Evolutionary conservation across 2,113 vertebrate species (phyloP).

Genomic region (Typhlomys cinereus): DNA sequence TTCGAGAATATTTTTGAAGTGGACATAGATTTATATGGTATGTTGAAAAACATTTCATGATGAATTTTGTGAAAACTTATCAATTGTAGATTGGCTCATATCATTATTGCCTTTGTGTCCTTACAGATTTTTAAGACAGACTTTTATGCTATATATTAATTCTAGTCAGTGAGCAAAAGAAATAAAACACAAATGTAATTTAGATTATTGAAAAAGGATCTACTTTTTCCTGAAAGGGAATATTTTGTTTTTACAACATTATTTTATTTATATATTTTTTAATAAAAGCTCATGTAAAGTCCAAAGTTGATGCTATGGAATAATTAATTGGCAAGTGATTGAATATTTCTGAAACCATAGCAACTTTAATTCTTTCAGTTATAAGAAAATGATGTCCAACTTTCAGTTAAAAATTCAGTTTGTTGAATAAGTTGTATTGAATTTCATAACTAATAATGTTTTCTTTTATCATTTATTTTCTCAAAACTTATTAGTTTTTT

Average conservation of each 20-base stretch:
- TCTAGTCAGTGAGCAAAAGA: constrained; percentile 41
- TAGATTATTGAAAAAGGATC: constrained; percentile 69
- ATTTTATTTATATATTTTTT: background rate
- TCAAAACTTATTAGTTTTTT: background rate
- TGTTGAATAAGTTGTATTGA: constrained; percentile 14
- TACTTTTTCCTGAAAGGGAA: constrained; percentile 52
- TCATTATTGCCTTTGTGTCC: background rate
- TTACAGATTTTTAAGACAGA: background rate
- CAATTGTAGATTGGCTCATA: background rate
- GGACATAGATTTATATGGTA: background rate
- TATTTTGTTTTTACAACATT: constrained; percentile 62
- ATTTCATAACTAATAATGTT: background rate
- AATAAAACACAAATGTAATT: constrained; percentile 51
- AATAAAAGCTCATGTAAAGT: constrained; percentile 52
- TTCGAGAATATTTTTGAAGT: constrained; percentile 24
- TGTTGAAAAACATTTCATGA: constrained; percentile 4
- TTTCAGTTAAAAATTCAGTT: background rate
- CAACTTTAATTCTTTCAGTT: constrained; percentile 32
- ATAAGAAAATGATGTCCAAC: background rate
- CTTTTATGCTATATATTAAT: constrained; percentile 9
- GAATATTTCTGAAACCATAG: constrained; percentile 28
- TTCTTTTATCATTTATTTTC: constrained; percentile 27
- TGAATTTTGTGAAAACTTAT: background rate
- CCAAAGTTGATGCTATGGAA: fast-evolving
- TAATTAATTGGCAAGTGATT: background rate